Percentiles rank a stretch among this genome's conserved stretches.
Evolutionary conservation across 2,797 vertebrate species (phyloP).

Genomic region (Etheostoma perlongum): DNA sequence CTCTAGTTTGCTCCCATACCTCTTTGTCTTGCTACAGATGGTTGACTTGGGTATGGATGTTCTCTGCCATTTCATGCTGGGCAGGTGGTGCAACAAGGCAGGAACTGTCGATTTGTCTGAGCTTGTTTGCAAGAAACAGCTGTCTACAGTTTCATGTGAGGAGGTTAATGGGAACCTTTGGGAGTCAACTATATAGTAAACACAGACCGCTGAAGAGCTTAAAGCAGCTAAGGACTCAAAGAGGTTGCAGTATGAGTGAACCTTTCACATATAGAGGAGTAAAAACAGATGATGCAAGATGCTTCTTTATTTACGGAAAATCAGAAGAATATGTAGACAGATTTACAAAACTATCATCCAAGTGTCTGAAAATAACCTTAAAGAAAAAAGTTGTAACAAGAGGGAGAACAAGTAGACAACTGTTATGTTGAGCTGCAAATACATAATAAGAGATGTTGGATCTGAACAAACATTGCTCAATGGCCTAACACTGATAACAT

Average conservation of each 20-base stretch:
- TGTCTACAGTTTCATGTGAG: constrained; percentile 32
- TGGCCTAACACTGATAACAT: constrained; percentile 8
- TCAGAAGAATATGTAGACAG: too few relatives aligned
- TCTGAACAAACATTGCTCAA: not conserved
- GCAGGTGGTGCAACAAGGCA: constrained; percentile 22
- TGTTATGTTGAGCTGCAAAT: not conserved
- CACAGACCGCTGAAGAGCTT: constrained; percentile 27
- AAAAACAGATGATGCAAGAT: not conserved
- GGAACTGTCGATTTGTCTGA: constrained; percentile 32
- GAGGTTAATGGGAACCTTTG: constrained; percentile 22
- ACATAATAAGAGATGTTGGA: not conserved
- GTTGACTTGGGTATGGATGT: constrained; percentile 17
- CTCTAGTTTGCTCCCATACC: constrained; percentile 2
- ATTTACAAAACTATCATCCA: not conserved
- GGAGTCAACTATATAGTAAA: constrained; percentile 33
- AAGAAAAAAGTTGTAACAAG: not conserved
- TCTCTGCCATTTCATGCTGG: constrained; percentile 40
- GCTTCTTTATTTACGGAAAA: not conserved
- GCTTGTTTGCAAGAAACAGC: constrained; percentile 36
- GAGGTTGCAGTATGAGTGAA: constrained; percentile 3
- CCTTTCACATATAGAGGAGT: not conserved
- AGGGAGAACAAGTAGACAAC: not conserved
- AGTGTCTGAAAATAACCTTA: not conserved
- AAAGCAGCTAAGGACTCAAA: constrained; percentile 20
- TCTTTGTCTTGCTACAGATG: constrained; percentile 9